These are phyloP conservation scores for Brachyopa scutellaris DNA, from an alignment of 2,888 invertebrate genomes.

Conservation along the genomic window DNA sequence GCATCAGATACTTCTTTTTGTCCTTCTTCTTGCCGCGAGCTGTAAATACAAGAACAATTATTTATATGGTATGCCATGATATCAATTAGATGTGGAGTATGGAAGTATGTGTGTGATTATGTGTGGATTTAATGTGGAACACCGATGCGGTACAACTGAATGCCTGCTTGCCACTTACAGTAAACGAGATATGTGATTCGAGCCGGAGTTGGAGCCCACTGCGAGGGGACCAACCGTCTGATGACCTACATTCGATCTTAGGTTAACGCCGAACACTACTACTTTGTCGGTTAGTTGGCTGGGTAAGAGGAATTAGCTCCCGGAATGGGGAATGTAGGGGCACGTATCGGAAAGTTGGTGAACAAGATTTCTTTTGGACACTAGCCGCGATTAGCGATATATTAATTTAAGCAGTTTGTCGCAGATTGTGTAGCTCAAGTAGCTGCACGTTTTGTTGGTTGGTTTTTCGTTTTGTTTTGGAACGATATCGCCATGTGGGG, in stretches of 20 bases:
- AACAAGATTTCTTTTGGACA: conserved; percentile 1
- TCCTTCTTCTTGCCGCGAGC: conserved; percentile 91
- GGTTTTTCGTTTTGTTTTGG: not conserved
- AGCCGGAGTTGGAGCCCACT: not conserved
- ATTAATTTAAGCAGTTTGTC: conserved; percentile 28
- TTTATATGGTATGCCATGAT: conserved; percentile 14
- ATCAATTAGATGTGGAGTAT: conserved; percentile 47
- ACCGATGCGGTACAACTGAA: conserved; percentile 5
- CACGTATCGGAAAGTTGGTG: not conserved
- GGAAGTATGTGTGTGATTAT: not conserved
- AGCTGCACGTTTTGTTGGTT: not conserved
- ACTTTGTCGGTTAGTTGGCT: not conserved
- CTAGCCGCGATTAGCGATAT: not conserved
- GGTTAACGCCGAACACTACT: not conserved
- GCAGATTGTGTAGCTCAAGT: not conserved
- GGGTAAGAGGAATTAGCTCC: not conserved
- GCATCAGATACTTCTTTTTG: conserved; percentile 89
- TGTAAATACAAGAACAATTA: conserved; percentile 78
- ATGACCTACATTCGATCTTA: conserved; percentile 23
- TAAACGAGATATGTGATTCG: conserved; percentile 24
- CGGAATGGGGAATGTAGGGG: conserved; percentile 15
- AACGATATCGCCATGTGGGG: not conserved
- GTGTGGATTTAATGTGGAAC: conserved; percentile 50
- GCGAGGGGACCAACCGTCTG: conserved; percentile 13
- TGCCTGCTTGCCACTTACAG: conserved; percentile 40